Conservation (phyloP, 2,113 vertebrate genomes). For the Rhynchomys soricoides region DNA sequence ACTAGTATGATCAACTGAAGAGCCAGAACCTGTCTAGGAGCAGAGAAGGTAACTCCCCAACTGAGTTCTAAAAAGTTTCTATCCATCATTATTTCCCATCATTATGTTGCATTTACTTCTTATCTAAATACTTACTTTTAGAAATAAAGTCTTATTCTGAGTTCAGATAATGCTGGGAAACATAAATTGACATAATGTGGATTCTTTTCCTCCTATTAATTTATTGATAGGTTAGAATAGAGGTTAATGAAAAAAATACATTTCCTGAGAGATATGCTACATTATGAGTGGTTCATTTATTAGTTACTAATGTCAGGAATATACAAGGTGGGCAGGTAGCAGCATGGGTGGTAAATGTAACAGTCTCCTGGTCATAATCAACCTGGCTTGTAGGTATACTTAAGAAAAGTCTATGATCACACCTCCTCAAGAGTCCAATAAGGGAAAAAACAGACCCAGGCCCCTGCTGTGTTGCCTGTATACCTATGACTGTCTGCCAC, state of each 20-base stretch:
- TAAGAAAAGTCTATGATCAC: background rate
- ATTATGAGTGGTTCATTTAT: background rate
- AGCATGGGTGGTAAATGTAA: background rate
- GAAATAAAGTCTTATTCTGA: background rate
- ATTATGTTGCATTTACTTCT: background rate
- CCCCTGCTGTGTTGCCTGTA: background rate
- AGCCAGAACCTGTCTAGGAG: background rate
- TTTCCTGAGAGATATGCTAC: background rate
- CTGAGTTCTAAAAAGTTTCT: background rate
- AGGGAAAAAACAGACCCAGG: background rate
- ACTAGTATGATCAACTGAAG: background rate
- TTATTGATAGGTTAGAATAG: background rate
- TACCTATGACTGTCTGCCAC: background rate
- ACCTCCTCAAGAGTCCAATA: fast-evolving
- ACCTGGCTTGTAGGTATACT: background rate
- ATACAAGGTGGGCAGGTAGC: background rate
- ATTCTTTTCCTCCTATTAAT: background rate
- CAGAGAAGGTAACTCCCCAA: background rate
- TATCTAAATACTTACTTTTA: background rate
- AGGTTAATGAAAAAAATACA: background rate
- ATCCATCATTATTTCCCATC: background rate
- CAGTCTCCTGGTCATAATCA: background rate
- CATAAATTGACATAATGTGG: background rate
- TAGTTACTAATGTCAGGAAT: background rate
- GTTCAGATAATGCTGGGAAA: background rate